phyloP scores from a whole-genome alignment of 1,140 invertebrate species.

The Reticulitermes speratus region DNA sequence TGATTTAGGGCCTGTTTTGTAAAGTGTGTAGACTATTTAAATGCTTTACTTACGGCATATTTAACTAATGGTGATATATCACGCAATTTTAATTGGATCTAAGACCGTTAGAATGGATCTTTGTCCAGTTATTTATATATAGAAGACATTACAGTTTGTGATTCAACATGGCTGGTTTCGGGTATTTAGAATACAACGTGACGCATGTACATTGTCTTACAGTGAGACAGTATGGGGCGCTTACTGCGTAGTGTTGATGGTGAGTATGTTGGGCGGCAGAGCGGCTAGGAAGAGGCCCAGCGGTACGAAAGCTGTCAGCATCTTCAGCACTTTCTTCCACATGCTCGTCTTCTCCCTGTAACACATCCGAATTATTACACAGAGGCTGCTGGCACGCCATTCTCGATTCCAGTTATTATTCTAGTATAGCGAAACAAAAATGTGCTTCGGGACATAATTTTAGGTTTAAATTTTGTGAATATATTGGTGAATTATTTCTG shows the following conservation, averaged over 20 bases:
- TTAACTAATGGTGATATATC: no score
- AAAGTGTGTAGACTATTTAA: no score
- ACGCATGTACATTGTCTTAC: neutral
- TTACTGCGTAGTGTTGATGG: slow-evolving; percentile 47
- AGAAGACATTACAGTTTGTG: no score
- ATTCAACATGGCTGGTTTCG: no score
- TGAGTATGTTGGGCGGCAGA: slow-evolving; percentile 55
- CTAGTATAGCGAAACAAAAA: neutral
- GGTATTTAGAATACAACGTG: no score
- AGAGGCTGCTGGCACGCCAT: neutral
- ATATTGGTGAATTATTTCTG: no score
- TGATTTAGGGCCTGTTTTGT: no score
- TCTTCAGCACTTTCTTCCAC: slow-evolving; percentile 52
- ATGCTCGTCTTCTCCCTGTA: slow-evolving; percentile 29
- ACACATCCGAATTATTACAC: neutral
- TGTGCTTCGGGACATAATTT: neutral
- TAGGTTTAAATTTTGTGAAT: no score
- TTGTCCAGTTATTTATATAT: no score
- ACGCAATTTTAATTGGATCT: no score
- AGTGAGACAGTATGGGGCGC: slow-evolving; percentile 22
- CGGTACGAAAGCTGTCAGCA: slow-evolving; percentile 55
- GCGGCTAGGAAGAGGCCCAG: slow-evolving; percentile 57
- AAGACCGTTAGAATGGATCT: no score
- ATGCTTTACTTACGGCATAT: no score
- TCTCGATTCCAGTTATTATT: neutral